Percentiles rank a stretch among this genome's conserved stretches.
Evolutionary conservation across 2,113 vertebrate species (phyloP).

Genomic region (Antechinus stuartii): DNA sequence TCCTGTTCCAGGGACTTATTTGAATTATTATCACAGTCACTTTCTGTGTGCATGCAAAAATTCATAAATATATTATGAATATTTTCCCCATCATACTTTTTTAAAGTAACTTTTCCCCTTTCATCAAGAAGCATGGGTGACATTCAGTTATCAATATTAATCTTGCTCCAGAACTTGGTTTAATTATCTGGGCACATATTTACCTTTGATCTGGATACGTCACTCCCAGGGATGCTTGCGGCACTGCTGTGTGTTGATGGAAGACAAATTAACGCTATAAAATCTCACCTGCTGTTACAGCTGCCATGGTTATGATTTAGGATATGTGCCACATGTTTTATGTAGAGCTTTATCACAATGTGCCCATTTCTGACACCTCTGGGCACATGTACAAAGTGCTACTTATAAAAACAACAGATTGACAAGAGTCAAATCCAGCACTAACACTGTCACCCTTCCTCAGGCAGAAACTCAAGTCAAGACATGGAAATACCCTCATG

Average conservation of each 20-base stretch:
- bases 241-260: constrained; percentile 53
- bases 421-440: constrained; percentile 25
- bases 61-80: constrained; percentile 14
- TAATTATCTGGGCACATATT: constrained; percentile 62
- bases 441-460: not conserved
- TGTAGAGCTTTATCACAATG: constrained; percentile 66
- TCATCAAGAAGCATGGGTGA: constrained; percentile 34
- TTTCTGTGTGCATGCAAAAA: constrained; percentile 25
- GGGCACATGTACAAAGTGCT: constrained; percentile 52
- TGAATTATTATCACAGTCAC: not conserved
- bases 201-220: constrained; percentile 62
- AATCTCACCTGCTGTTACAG: constrained; percentile 72
- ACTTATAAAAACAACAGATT: constrained; percentile 70
- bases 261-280: constrained; percentile 73
- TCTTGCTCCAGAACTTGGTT: constrained; percentile 37
- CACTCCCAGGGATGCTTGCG: constrained; percentile 54
- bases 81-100: constrained; percentile 46
- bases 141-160: constrained; percentile 41
- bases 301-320: constrained; percentile 67
- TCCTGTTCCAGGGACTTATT: constrained; percentile 4
- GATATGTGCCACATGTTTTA: constrained; percentile 71
- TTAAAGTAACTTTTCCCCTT: constrained; percentile 31
- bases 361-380: constrained; percentile 58
- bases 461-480: not conserved
- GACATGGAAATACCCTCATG: constrained; percentile 34